These are phyloP conservation scores for Dermatemys mawii DNA, from an alignment of 2,113 vertebrate species.

Conservation along the genomic window DNA sequence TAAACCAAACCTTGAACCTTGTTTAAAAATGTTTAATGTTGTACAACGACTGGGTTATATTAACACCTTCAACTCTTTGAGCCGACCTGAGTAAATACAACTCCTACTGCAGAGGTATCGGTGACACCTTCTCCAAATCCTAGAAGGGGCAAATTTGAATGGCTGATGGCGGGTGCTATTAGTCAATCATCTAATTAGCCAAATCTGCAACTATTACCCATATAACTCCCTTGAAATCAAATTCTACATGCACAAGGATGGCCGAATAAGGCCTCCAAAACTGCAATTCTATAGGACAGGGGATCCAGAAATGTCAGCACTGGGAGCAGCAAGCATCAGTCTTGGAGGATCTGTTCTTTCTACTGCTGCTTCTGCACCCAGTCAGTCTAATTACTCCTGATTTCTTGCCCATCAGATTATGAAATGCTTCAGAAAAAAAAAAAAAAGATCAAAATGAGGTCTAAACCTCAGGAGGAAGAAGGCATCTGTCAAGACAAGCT, in stretches of 20 bases:
- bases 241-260: neutral
- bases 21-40: neutral
- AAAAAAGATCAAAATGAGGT: conserved; percentile 54
- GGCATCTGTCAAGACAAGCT: conserved; percentile 65
- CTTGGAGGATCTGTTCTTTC: neutral
- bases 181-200: neutral
- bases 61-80: neutral
- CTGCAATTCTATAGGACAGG: neutral
- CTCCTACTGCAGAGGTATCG: neutral
- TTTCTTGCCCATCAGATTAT: conserved; percentile 43
- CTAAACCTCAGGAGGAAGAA: conserved; percentile 60
- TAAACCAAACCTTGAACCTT: neutral
- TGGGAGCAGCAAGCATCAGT: neutral
- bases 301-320: neutral
- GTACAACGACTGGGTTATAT: neutral
- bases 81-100: neutral
- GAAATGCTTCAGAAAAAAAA: conserved; percentile 59
- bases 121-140: neutral
- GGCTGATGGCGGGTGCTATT: neutral
- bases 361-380: neutral
- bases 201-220: neutral
- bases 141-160: neutral
- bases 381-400: conserved; percentile 47
- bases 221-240: neutral
- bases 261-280: neutral